These are phyloP conservation scores for Desmophyllum pertusum DNA, from an alignment of 92 coral and sea anemone genomes.

Conservation along the genomic window DNA sequence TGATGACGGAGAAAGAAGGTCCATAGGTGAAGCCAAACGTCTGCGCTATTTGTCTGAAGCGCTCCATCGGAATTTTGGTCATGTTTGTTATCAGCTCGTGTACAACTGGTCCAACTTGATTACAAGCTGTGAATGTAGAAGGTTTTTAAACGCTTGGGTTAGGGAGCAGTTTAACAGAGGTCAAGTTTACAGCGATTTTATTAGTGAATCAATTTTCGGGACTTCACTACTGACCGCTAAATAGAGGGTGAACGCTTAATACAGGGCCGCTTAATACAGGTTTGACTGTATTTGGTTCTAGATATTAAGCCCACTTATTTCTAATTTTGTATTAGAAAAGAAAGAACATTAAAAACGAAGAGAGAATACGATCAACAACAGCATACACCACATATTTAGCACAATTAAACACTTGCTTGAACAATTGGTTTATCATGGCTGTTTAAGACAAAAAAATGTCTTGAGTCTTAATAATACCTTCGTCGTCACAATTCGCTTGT, in stretches of 20 bases:
- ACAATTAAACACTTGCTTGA: background rate
- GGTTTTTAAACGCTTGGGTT: no score
- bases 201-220: no score
- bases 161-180: no score
- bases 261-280: no score
- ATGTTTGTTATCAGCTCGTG: slow-evolving; percentile 43
- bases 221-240: no score
- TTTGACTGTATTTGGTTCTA: no score
- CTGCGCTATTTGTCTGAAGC: slow-evolving; percentile 62
- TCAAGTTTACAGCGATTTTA: no score
- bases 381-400: no score
- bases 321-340: background rate
- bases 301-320: background rate
- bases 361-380: background rate
- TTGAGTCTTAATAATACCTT: background rate
- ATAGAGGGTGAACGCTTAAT: no score
- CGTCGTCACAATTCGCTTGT: background rate
- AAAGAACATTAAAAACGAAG: background rate
- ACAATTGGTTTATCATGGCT: background rate
- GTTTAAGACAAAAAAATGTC: background rate
- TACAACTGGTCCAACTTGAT: slow-evolving; percentile 9
- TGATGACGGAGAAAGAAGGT: slow-evolving; percentile 71
- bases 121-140: background rate
- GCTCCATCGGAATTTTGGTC: slow-evolving; percentile 57
- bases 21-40: slow-evolving; percentile 78